Conservation (phyloP, 2,113 vertebrate species). For the Addax nasomaculatus region DNA sequence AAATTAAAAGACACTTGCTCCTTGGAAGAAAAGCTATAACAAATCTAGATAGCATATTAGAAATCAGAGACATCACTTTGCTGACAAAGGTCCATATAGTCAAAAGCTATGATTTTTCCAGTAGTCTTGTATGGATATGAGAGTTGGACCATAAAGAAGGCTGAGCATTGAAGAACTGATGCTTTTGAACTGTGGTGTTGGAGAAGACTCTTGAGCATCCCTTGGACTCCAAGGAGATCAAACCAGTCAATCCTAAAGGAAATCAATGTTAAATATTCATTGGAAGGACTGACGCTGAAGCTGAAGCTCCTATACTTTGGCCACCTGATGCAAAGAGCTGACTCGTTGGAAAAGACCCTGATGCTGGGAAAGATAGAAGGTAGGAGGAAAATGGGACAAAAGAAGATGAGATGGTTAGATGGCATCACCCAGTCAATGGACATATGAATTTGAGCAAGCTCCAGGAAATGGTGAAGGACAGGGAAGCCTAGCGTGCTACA, state of each 20-base stretch:
- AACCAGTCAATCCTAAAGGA: background rate
- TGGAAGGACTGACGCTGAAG: background rate
- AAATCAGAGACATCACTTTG: background rate
- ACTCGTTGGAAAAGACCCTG: background rate
- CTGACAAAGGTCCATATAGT: background rate
- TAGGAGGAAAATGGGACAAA: background rate
- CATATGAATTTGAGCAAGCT: background rate
- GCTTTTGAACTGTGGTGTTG: background rate
- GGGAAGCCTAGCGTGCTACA: background rate
- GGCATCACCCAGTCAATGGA: background rate
- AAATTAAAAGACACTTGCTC: background rate
- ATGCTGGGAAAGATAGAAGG: background rate
- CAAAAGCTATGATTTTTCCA: background rate
- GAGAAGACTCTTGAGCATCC: background rate
- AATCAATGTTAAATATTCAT: background rate
- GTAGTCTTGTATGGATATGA: background rate
- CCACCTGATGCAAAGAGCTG: background rate
- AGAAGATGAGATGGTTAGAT: background rate
- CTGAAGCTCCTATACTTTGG: background rate
- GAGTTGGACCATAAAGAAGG: background rate
- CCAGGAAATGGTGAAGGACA: background rate
- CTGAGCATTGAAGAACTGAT: background rate
- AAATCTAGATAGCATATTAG: background rate
- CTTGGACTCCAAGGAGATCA: background rate
- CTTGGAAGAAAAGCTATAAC: background rate